A percentile compares a stretch with the other conserved stretches of the same genome.
These are phyloP conservation scores for Gavialis gangeticus DNA, from an alignment of 2,113 vertebrate genomes.

Conservation along the genomic window DNA sequence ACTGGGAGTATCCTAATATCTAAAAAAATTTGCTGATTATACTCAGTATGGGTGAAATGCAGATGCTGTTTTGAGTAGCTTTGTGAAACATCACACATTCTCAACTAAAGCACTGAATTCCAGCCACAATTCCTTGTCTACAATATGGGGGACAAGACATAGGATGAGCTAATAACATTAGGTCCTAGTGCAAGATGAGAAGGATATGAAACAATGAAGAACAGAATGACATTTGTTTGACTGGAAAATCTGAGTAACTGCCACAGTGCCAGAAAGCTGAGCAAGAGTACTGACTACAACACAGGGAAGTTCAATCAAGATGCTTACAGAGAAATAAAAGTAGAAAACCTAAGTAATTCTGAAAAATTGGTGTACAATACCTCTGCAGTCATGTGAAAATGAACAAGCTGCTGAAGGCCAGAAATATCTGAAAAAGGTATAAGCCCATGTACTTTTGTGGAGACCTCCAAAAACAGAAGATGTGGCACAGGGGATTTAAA, in stretches of 20 bases:
- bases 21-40: neutral
- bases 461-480: neutral
- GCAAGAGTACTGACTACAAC: neutral
- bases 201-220: neutral
- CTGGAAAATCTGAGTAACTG: neutral
- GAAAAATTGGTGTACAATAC: neutral
- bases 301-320: neutral
- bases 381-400: neutral
- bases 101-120: neutral
- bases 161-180: too few species aligned
- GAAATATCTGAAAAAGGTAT: neutral
- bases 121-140: neutral
- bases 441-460: neutral
- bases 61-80: neutral
- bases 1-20: neutral
- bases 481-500: neutral
- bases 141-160: neutral
- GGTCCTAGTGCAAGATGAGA: neutral
- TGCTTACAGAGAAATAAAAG: neutral
- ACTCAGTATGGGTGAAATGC: neutral
- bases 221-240: neutral
- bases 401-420: neutral
- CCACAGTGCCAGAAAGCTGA: neutral
- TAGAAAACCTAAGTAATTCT: neutral
- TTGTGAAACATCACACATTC: neutral